A percentile compares a stretch with the other conserved stretches of the same genome.
Conservation (phyloP, 2,888 invertebrate species). For the Chymomyza procnemis region DNA sequence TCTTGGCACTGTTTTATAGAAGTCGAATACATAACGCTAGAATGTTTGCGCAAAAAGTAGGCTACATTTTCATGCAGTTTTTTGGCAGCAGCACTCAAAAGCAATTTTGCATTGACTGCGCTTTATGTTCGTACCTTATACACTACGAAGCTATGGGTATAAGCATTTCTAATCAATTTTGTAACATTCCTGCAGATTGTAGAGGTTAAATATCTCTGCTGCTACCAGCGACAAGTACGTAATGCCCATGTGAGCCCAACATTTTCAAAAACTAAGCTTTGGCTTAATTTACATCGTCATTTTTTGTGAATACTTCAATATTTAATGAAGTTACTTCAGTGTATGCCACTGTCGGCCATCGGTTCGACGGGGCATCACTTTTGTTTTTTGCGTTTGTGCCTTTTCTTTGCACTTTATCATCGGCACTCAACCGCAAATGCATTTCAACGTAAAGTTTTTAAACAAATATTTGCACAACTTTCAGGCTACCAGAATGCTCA, state of each 20-base stretch:
- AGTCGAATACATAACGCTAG: not conserved
- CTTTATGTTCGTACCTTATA: conserved; percentile 20
- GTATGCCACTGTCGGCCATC: no score
- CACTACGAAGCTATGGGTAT: no score
- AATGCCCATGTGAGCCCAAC: no score
- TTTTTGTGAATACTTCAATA: no score
- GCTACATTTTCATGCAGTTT: conserved; percentile 29
- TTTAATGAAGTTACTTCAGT: no score
- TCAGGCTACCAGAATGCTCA: conserved; percentile 28
- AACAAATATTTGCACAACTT: conserved; percentile 74
- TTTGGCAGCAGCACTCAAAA: conserved; percentile 52
- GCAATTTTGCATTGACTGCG: conserved; percentile 54
- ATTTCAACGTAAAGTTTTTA: conserved; percentile 72
- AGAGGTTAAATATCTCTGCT: no score
- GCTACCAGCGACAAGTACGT: no score
- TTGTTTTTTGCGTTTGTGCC: conserved; percentile 8
- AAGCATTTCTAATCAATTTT: no score
- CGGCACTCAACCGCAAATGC: conserved; percentile 74
- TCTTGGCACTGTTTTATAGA: not conserved
- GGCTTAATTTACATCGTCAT: no score
- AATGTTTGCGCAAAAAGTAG: conserved; percentile 19
- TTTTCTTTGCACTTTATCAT: conserved; percentile 36
- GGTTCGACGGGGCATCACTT: not conserved
- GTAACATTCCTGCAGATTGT: no score
- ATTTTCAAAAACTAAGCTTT: no score